A percentile compares a stretch with the other conserved stretches of the same genome.
phyloP scores from a whole-genome alignment of 2,113 vertebrate genomes.

The Synchiropus splendidus region DNA sequence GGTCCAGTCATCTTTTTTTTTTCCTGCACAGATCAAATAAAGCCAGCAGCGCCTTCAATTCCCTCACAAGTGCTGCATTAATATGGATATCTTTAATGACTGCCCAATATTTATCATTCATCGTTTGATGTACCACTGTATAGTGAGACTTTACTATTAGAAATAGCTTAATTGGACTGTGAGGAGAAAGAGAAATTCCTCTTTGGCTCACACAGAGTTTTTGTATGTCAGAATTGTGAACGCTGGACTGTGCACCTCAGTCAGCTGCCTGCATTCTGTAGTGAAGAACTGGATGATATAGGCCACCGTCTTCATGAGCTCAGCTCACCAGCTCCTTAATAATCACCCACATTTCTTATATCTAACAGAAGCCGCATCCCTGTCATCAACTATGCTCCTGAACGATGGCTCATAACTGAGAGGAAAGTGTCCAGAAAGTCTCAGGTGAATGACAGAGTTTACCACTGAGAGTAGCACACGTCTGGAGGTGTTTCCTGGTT shows the following conservation, averaged over 20 bases:
- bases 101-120: conserved; percentile 64
- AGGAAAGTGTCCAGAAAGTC: no score
- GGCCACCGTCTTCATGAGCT: no score
- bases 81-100: conserved; percentile 68
- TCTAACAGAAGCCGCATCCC: no score
- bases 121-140: conserved; percentile 5
- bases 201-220: conserved; percentile 21
- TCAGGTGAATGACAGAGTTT: no score
- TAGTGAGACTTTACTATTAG: background rate
- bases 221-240: background rate
- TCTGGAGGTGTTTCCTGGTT: no score
- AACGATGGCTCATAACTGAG: no score
- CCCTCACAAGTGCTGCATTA: conserved; percentile 60
- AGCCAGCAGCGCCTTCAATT: conserved; percentile 56
- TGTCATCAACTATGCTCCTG: no score
- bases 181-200: conserved; percentile 33
- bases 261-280: no score
- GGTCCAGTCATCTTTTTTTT: conserved; percentile 56
- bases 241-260: background rate
- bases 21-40: conserved; percentile 63
- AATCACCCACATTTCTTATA: no score
- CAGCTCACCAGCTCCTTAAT: no score
- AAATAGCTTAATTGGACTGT: conserved; percentile 52
- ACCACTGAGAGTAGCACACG: no score
- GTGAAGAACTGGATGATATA: no score